Base-by-base conservation (phyloP, 1,140 invertebrate genomes). In the Papilio machaon region DNA sequence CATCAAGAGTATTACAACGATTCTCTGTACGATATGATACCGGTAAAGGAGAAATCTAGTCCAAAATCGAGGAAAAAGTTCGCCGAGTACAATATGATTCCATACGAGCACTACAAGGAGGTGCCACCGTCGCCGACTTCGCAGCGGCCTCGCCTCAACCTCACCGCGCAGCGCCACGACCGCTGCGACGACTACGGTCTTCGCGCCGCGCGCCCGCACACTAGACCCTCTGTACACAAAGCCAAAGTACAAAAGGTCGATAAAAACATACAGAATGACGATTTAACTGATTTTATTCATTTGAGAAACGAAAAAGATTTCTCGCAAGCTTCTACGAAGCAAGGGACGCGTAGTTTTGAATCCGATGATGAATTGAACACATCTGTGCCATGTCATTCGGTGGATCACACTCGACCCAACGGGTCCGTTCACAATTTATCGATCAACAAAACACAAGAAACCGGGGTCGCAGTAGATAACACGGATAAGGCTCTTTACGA, bases 61-160 rank as follows among this genome's bases (percentile, higher is more conserved):
- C 92, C 91, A 1, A 94, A 94, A 82, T 82, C 89, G 2, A 87
- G 87, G 79, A 89, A 85, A 80, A 94, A 93, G 83, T 90, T 91
- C 84, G 78, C 73, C 8, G 87, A 89, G 74, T 90, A 91, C 47
- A 86, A 84, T 77, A 82, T 86, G 19, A 84, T 80, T 4, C 54
- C 80, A 35, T 87, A 87, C 79, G 78, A 88, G 9, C 85, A 83
- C 80, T 90, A 88, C 73, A 91, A 82, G 81, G 91, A 94, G 88
- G 91, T 94, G n/a, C 91, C 88, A n/a, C 93, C 93, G n/a, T 94
- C 92, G 0, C 93, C 93, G 10, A 85, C 89, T 80, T 91, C 89
- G 9, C 85, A 87, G 6, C 87, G 91, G 84, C 93, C 93, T 1
- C 85, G 84, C 10, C 81, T 94, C 2, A 94, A 94, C 83, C 85